Conservation (phyloP, 2,797 vertebrate species). For the Neosilurus mollespiculum region DNA sequence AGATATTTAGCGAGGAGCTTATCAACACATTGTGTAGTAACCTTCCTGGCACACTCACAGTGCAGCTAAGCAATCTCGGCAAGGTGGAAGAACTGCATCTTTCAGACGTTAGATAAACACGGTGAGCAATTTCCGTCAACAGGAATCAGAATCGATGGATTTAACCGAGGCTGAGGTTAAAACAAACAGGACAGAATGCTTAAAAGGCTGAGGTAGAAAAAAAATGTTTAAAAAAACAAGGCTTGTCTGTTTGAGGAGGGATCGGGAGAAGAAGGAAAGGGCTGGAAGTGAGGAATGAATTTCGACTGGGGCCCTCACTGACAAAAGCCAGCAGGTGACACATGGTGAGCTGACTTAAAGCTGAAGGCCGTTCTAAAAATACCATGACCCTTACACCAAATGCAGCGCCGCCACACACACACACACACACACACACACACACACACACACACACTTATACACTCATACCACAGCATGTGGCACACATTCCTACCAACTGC, state of each 20-base stretch:
- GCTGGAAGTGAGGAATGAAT: slow-evolving; percentile 13
- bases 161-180: slow-evolving; percentile 60
- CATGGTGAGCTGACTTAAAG: slow-evolving; percentile 51
- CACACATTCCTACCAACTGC: slow-evolving; percentile 50
- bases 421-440: background rate
- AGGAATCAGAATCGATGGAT: slow-evolving; percentile 72
- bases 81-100: slow-evolving; percentile 45
- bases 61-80: background rate
- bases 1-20: background rate
- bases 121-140: slow-evolving; percentile 59
- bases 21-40: background rate
- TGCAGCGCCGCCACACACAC: background rate
- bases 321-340: slow-evolving; percentile 57
- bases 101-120: slow-evolving; percentile 64
- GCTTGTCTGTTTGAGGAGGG: background rate
- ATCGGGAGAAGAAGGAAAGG: slow-evolving; percentile 4
- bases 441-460: background rate
- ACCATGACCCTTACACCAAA: slow-evolving; percentile 49
- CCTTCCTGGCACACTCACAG: background rate
- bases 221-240: background rate
- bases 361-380: slow-evolving; percentile 60
- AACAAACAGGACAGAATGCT: slow-evolving; percentile 64
- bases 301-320: slow-evolving; percentile 26
- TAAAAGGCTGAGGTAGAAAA: slow-evolving; percentile 62
- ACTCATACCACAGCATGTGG: slow-evolving; percentile 37